Base-by-base conservation (phyloP, 2,113 vertebrate genomes). In the Axis porcinus region DNA sequence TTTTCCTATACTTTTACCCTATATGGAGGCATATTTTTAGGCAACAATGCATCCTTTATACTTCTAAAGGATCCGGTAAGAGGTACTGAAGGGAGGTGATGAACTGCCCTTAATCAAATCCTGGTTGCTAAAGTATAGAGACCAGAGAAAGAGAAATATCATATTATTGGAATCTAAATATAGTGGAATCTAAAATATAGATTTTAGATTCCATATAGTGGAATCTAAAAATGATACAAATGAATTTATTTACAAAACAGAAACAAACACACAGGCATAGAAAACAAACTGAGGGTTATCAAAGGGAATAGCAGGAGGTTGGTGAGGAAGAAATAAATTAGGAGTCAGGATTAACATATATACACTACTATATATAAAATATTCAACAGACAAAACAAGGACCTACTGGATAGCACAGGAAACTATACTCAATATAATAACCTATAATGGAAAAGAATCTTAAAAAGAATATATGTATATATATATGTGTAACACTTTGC, bases 51-150 rank as follows among this genome's bases (percentile, higher is more conserved):
- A 70, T 43, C 60, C 27, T 62, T 95, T 67, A 85, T 19, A 36
- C 13, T 90, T 88, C 45, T 57, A 40, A 90, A 54, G 40, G 58
- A 87, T 95, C 60, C 83, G 62, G 84, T 95, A 95, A 95, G 82
- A 79, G 55, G 12, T 92, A 45, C 45, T 78, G 28, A 58, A 67
- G 64, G 19, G 23, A 60, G 40, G 25, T 57, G 40, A 19, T 43
- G 67, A 47, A 70, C 27, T 27, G 30, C 16, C 30, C 78, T 94
- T 92, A 95, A 96, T 96, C 81, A 86, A 90, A 85, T 82, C 58
- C 47, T 83, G 54, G 36, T 81, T 96, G 62, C 33, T 94, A 47
- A 55, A 83, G 67, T 30, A 81, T 92, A 85, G 10, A 94, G 89
- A 91, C 6, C 10, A 47, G 28, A 81, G 9, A 81, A 81, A 81